Conservation (phyloP, 1,140 invertebrate species). For the Lasioglossum baleicum region DNA sequence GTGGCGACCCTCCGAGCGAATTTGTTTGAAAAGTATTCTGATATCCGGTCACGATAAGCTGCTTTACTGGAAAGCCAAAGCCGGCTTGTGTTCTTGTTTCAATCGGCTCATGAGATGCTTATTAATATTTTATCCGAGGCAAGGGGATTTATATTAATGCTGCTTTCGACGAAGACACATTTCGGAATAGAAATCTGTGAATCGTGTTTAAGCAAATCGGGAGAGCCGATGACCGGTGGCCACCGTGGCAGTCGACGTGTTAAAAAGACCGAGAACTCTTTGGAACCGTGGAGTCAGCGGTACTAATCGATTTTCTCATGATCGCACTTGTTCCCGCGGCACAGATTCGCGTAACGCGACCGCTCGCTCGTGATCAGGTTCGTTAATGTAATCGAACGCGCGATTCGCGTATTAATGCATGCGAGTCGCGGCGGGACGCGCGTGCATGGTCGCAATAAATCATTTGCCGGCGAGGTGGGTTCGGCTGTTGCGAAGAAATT, state of each 20-base stretch:
- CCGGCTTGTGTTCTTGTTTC: not conserved
- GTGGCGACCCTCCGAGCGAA: not conserved
- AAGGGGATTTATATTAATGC: too few species aligned
- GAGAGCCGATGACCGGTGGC: too few species aligned
- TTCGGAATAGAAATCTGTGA: too few species aligned
- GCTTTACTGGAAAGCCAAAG: not conserved
- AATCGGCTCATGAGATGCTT: not conserved
- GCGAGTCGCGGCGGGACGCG: not conserved
- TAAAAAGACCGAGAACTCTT: too few species aligned
- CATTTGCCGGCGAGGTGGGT: not conserved
- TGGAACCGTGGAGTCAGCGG: too few species aligned
- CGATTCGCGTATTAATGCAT: not conserved
- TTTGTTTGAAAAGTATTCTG: constrained; percentile 19
- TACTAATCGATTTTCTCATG: not conserved
- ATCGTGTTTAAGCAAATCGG: too few species aligned
- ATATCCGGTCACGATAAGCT: constrained; percentile 20
- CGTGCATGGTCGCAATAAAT: constrained; percentile 18
- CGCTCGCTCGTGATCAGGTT: not conserved
- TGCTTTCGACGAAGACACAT: not conserved
- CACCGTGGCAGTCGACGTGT: too few species aligned
- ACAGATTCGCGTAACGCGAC: not conserved
- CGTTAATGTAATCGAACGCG: constrained; percentile 13
- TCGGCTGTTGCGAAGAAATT: not conserved
- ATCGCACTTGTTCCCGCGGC: not conserved
- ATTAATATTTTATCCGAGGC: not conserved